These are phyloP conservation scores for Ormyrus pomaceus DNA, from an alignment of 2,888 invertebrate genomes.

Conservation along the genomic window DNA sequence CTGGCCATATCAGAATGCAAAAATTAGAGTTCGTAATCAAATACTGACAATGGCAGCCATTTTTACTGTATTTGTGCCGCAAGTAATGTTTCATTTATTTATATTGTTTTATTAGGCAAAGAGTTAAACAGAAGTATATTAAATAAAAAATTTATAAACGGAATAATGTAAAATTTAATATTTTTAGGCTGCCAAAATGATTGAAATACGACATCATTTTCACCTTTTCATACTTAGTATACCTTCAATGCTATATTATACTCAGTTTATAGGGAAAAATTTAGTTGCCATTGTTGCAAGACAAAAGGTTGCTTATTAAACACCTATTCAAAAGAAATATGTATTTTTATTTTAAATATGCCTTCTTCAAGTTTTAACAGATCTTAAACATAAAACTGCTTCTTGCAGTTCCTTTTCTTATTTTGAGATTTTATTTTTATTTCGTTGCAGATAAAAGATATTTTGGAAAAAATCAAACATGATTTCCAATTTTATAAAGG, in stretches of 20 bases:
- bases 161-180: neutral
- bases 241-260: slow-evolving; percentile 22
- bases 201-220: slow-evolving; percentile 24
- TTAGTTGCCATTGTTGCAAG: slow-evolving; percentile 4
- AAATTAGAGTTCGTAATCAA: neutral
- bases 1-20: slow-evolving; percentile 1
- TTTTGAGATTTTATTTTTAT: neutral
- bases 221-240: slow-evolving; percentile 8
- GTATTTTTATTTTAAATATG: too few relatives aligned
- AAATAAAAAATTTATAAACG: too few relatives aligned
- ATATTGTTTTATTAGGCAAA: neutral
- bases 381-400: too few relatives aligned
- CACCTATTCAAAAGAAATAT: neutral
- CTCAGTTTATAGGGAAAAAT: slow-evolving; percentile 34
- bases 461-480: slow-evolving; percentile 42
- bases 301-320: slow-evolving; percentile 28
- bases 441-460: slow-evolving; percentile 33
- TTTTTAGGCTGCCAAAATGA: slow-evolving; percentile 38
- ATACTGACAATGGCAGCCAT: neutral
- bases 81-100: neutral
- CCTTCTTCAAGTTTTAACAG: too few relatives aligned
- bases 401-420: too few relatives aligned
- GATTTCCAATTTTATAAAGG: slow-evolving; percentile 27
- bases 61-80: slow-evolving; percentile 7
- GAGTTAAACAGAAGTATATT: too few relatives aligned